A percentile compares a stretch with the other conserved stretches of the same genome.
phyloP scores from a whole-genome alignment of 2,888 invertebrate species.

The Podabrus alpinus region DNA sequence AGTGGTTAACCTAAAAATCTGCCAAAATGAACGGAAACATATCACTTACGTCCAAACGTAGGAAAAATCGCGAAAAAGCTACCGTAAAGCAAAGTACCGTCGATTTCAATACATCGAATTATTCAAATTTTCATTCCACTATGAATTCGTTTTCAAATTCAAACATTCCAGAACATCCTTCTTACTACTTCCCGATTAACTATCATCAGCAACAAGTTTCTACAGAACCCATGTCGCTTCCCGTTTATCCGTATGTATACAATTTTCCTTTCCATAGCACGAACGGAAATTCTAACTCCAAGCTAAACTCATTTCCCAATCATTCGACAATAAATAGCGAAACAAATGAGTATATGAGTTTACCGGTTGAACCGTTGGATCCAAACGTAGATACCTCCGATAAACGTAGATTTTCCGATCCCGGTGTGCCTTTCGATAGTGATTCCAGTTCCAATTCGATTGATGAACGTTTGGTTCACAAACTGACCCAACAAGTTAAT shows the following conservation, averaged over 20 bases:
- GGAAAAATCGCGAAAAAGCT: slow-evolving; percentile 43
- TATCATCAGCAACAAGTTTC: slow-evolving; percentile 47
- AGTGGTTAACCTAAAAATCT: background rate
- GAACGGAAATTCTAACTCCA: slow-evolving; percentile 10
- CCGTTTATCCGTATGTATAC: slow-evolving; percentile 64
- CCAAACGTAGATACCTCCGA: slow-evolving; percentile 60
- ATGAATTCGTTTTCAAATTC: slow-evolving; percentile 16
- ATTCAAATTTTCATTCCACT: slow-evolving; percentile 5
- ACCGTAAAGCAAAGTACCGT: slow-evolving; percentile 32
- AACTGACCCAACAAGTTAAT: slow-evolving; percentile 74
- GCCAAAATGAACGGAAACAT: slow-evolving; percentile 53
- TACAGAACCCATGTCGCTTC: slow-evolving; percentile 68
- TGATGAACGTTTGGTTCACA: slow-evolving; percentile 64
- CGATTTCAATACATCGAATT: slow-evolving; percentile 43
- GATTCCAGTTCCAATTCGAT: slow-evolving; percentile 60
- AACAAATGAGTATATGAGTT: slow-evolving; percentile 64
- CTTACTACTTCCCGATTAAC: slow-evolving; percentile 38
- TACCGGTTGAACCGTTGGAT: slow-evolving; percentile 73
- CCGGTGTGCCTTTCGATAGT: slow-evolving; percentile 61
- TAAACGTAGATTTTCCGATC: slow-evolving; percentile 69
- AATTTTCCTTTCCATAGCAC: slow-evolving; percentile 40
- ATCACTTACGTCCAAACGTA: slow-evolving; percentile 52
- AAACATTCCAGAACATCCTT: slow-evolving; percentile 20
- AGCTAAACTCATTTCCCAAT: slow-evolving; percentile 9
- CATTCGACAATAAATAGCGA: slow-evolving; percentile 31